These are phyloP conservation scores for Ctena decussata DNA, from an alignment of 2,888 invertebrate species.

Conservation along the genomic window DNA sequence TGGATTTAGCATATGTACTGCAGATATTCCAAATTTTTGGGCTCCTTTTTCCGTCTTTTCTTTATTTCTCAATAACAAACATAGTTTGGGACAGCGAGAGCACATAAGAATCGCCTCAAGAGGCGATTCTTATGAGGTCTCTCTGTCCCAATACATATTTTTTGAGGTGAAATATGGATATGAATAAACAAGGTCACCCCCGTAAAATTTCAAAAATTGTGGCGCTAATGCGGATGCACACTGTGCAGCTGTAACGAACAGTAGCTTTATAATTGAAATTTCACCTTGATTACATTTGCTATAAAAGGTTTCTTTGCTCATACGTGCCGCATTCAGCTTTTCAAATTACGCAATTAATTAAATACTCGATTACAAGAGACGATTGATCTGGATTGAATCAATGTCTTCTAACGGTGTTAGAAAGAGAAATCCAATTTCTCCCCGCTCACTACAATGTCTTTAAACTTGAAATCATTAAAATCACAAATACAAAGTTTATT, in stretches of 20 bases:
- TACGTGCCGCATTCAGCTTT: constrained; percentile 2
- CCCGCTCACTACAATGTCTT: neutral
- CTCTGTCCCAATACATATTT: no score
- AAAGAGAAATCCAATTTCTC: neutral
- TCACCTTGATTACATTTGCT: constrained; percentile 1
- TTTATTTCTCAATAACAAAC: no score
- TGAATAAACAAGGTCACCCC: no score
- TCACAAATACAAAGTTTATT: constrained; percentile 3
- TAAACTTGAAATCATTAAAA: constrained; percentile 3
- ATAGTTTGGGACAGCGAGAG: no score
- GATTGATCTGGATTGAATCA: constrained; percentile 12
- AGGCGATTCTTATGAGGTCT: no score
- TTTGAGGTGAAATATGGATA: no score
- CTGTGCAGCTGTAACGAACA: neutral
- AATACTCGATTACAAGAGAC: constrained; percentile 12
- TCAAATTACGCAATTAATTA: constrained; percentile 15
- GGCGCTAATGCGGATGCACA: neutral
- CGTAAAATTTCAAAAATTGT: no score
- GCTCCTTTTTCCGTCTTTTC: no score
- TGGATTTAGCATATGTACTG: no score
- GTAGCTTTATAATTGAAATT: neutral
- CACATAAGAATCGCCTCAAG: no score
- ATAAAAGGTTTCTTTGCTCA: constrained; percentile 10
- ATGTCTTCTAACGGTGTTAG: neutral
- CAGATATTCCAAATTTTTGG: no score